Conservation (phyloP, 1,140 invertebrate genomes). For the Lasaia peninsularis region DNA sequence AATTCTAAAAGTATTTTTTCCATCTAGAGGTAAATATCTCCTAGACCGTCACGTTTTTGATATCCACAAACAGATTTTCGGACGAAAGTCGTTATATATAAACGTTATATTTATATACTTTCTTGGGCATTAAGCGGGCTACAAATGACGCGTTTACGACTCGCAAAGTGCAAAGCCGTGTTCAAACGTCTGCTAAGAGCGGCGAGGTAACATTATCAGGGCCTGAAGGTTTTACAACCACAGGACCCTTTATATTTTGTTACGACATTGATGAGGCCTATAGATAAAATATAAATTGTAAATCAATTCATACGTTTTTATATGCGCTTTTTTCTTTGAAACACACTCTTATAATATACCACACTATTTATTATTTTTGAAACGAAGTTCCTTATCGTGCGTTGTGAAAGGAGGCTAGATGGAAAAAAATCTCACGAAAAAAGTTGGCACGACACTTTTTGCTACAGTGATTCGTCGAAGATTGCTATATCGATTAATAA, state of each 20-base stretch:
- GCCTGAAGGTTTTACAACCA: constrained; percentile 9
- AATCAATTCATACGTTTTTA: too few relatives aligned
- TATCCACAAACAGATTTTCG: neutral
- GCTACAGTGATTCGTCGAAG: too few relatives aligned
- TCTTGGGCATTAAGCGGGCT: neutral
- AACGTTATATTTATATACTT: neutral
- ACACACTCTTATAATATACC: too few relatives aligned
- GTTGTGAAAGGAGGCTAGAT: too few relatives aligned
- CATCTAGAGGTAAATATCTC: too few relatives aligned
- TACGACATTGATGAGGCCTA: neutral
- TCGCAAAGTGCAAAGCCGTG: constrained; percentile 54
- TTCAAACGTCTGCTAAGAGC: constrained; percentile 21
- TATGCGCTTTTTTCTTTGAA: too few relatives aligned
- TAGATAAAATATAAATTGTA: neutral
- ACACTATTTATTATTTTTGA: too few relatives aligned
- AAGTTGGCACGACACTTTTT: too few relatives aligned
- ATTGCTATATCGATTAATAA: too few relatives aligned
- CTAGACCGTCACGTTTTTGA: neutral
- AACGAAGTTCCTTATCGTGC: too few relatives aligned
- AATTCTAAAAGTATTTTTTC: too few relatives aligned
- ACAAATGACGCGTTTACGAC: constrained; percentile 62
- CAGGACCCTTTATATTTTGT: neutral
- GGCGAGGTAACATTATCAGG: constrained; percentile 3
- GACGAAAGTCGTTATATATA: neutral
- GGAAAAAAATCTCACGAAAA: too few relatives aligned